Evolutionary conservation across 1,140 invertebrate species (phyloP), one percentile per base, ranked within the genome.

Genomic region (Neelides sp.): DNA sequence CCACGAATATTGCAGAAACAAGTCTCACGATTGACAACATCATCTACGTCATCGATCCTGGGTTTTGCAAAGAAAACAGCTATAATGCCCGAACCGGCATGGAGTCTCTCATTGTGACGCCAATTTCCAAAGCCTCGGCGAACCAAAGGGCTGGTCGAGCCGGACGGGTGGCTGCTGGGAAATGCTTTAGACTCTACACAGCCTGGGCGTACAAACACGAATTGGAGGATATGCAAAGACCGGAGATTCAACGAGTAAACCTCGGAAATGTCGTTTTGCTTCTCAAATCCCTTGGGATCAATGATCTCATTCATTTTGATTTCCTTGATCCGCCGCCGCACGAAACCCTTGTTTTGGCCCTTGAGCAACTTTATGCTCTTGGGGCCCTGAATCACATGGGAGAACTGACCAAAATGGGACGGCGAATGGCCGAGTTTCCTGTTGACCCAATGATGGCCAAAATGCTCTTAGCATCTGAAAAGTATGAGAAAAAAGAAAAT

Each of bases 21-120:
- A 98, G 94, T 3, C 71, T 99, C 8, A 99, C 96, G 1, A 99
- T 99, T 59, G 95, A 99, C 66, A 97, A 97, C 61, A 98, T 99
- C 55, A 85, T 91, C 42, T 99, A 95, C 72, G 96, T 99, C 0
- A 97, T 99, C 59, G 96, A 99, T 75, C 92, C 94, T 15, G 96
- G 95, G 1, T 99, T 97, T 71, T 92, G 90, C 36, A 99, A 99
- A 68, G 93, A 98, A 71, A 98, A 98, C 66, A 95, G 94, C 68
- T 99, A 96, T 64, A 98, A 98, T 74, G 91, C 95, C 0, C 74
- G 89, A 54, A 95, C 91, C 10, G 92, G 95, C 15, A 97, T 99
- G 88, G 95, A 98, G 65, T 95, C 91, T 62, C 73, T 99, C 34
- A 85, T 95, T 71, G 89, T 99, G 2, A 91, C 93, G 12, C 96